These are phyloP conservation scores for Capromys pilorides DNA, from an alignment of 2,797 vertebrate species.

Conservation along the genomic window DNA sequence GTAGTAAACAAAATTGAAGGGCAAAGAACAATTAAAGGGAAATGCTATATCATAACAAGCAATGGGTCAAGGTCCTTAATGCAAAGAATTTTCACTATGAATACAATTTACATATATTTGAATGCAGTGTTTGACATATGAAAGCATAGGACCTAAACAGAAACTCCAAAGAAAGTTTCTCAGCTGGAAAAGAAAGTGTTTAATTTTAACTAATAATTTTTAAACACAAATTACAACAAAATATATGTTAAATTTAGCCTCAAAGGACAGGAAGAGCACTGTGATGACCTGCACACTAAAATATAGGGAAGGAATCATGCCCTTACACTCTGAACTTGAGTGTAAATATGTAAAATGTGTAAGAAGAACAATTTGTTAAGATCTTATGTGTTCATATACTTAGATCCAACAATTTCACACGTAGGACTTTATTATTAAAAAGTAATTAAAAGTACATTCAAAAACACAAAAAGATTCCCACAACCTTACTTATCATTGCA, in stretches of 20 bases:
- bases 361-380: background rate
- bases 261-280: background rate
- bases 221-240: background rate
- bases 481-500: background rate
- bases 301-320: background rate
- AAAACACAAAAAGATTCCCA: background rate
- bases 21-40: background rate
- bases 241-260: background rate
- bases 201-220: conserved; percentile 20
- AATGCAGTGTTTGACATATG: conserved; percentile 18
- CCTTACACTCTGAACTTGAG: background rate
- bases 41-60: background rate
- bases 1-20: conserved; percentile 3
- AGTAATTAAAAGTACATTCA: background rate
- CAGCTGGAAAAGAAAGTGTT: background rate
- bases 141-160: background rate
- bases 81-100: background rate
- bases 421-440: conserved; percentile 21
- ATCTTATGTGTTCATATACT: conserved; percentile 10
- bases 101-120: background rate
- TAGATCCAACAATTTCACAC: background rate
- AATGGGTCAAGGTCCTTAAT: background rate
- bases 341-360: background rate
- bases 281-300: background rate
- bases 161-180: background rate